Conservation (phyloP, 2,888 invertebrate species). For the Sarcophaga subvicina region DNA sequence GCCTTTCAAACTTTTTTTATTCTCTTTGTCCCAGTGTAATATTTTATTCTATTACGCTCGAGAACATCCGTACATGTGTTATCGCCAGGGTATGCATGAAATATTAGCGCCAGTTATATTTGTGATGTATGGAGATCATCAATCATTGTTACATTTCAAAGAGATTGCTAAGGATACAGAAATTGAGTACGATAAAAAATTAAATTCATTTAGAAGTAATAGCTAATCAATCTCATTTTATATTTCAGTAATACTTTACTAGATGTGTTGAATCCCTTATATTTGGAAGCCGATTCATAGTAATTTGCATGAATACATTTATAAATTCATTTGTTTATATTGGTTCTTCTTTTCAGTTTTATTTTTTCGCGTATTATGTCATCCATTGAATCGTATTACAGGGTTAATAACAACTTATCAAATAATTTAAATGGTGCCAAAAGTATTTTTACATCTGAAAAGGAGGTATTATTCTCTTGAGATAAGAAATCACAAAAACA, state of each 20-base stretch:
- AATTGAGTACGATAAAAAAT: slow-evolving; percentile 77
- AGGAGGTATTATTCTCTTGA: slow-evolving; percentile 66
- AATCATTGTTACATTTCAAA: slow-evolving; percentile 85
- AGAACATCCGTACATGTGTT: slow-evolving; percentile 87
- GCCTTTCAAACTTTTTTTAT: not conserved
- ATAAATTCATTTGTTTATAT: not conserved
- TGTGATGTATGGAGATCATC: slow-evolving; percentile 89
- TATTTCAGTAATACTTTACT: slow-evolving; percentile 85
- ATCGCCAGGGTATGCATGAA: slow-evolving; percentile 95
- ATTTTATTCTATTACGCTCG: slow-evolving; percentile 86
- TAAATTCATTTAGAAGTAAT: not conserved
- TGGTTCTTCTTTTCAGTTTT: slow-evolving; percentile 81
- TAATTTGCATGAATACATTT: slow-evolving; percentile 81
- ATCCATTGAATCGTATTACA: slow-evolving; percentile 85
- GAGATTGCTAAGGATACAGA: slow-evolving; percentile 81
- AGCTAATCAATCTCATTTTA: not conserved
- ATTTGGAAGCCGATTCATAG: slow-evolving; percentile 91
- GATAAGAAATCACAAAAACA: not conserved
- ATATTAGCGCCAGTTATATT: slow-evolving; percentile 90
- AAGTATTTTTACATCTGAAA: slow-evolving; percentile 81
- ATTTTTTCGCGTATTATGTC: slow-evolving; percentile 86
- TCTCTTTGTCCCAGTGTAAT: slow-evolving; percentile 81
- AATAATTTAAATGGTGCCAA: slow-evolving; percentile 76
- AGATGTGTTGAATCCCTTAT: slow-evolving; percentile 86
- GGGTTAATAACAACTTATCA: slow-evolving; percentile 84